A percentile compares a stretch with the other conserved stretches of the same genome.
These are phyloP conservation scores for Enteromius trimaculatus DNA, from an alignment of 2,797 vertebrate genomes.

Conservation along the genomic window DNA sequence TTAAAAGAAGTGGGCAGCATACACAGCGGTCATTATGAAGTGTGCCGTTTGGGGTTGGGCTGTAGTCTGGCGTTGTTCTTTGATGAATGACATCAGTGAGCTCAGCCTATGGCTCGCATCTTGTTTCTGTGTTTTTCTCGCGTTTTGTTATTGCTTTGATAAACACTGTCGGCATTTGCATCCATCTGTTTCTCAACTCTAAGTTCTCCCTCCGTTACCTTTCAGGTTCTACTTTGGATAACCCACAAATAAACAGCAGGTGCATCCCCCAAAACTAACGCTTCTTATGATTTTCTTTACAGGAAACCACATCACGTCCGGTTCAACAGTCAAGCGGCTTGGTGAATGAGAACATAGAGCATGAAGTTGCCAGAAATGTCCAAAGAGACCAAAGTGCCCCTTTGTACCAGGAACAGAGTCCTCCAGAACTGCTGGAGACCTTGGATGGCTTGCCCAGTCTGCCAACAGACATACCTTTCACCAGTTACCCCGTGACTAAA, in stretches of 20 bases:
- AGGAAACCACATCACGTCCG: constrained; percentile 66
- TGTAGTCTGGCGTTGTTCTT: too few relatives aligned
- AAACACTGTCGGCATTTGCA: neutral
- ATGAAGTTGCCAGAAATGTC: constrained; percentile 70
- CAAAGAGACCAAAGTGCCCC: constrained; percentile 79
- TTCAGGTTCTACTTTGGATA: neutral
- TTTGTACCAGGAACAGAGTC: constrained; percentile 60
- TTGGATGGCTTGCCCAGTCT: constrained; percentile 54
- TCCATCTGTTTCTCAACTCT: neutral
- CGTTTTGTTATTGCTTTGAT: neutral
- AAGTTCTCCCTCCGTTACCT: neutral
- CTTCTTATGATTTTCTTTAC: constrained; percentile 53
- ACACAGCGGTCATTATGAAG: too few relatives aligned
- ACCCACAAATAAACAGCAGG: neutral
- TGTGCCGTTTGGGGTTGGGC: too few relatives aligned
- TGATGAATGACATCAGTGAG: too few relatives aligned
- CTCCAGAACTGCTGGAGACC: constrained; percentile 22
- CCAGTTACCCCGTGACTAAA: constrained; percentile 75
- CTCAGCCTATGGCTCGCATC: neutral
- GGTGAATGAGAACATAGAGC: constrained; percentile 69
- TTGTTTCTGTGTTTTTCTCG: neutral
- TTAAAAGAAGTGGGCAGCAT: neutral
- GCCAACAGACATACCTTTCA: constrained; percentile 69
- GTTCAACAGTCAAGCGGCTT: constrained; percentile 59
- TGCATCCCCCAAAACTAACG: neutral